These are phyloP conservation scores for Ctena decussata DNA, from an alignment of 2,888 invertebrate genomes.

Conservation along the genomic window DNA sequence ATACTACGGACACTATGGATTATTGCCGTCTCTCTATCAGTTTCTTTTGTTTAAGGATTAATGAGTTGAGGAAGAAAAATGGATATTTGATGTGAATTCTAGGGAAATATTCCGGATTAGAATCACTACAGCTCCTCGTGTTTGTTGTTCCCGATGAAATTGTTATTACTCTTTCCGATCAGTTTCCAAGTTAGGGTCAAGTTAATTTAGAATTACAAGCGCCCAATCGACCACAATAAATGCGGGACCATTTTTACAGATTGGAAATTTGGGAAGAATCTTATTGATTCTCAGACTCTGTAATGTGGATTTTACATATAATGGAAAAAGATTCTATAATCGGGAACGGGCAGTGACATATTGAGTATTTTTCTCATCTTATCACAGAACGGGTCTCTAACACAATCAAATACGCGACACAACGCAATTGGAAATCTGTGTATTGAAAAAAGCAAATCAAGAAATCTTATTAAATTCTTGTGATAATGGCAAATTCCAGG, in stretches of 20 bases:
- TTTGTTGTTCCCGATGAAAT: slow-evolving; percentile 24
- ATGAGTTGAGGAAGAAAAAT: slow-evolving; percentile 9
- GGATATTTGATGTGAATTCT: slow-evolving; percentile 9
- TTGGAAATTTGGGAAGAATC: slow-evolving; percentile 54
- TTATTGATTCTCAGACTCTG: slow-evolving; percentile 70
- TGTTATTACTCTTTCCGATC: slow-evolving; percentile 70
- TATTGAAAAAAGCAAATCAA: slow-evolving; percentile 57
- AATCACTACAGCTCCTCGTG: background rate
- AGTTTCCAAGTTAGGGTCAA: slow-evolving; percentile 69
- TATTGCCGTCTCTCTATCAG: background rate
- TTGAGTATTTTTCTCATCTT: slow-evolving; percentile 63
- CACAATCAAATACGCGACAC: slow-evolving; percentile 55
- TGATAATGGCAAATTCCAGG: slow-evolving; percentile 64
- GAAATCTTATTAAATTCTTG: slow-evolving; percentile 63
- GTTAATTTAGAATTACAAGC: slow-evolving; percentile 74
- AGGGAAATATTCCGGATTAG: slow-evolving; percentile 7
- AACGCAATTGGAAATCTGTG: slow-evolving; percentile 62
- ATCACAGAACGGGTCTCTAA: slow-evolving; percentile 38
- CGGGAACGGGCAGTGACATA: slow-evolving; percentile 64
- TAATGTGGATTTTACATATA: slow-evolving; percentile 77
- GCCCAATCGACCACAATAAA: slow-evolving; percentile 69
- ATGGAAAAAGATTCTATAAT: slow-evolving; percentile 63
- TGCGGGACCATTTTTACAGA: slow-evolving; percentile 50
- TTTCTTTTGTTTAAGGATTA: slow-evolving; percentile 22
- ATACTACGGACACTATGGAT: background rate